phyloP scores from a whole-genome alignment of 2,888 invertebrate species.

The Cylloceria caligata region DNA sequence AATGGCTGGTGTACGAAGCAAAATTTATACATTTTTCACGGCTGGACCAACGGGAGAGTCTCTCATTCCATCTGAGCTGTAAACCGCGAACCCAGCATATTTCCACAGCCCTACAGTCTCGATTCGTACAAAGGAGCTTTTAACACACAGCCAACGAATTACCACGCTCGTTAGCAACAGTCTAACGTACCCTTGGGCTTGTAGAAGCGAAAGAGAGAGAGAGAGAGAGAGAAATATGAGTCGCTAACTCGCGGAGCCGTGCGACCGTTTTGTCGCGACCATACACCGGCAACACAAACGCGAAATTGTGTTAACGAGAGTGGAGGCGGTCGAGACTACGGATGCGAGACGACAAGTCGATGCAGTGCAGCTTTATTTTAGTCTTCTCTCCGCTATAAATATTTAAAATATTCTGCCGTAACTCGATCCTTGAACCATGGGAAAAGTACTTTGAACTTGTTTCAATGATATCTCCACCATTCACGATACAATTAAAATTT shows the following conservation, averaged over 20 bases:
- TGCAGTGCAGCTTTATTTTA: constrained; percentile 12
- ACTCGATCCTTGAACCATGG: constrained; percentile 4
- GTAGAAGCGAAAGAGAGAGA: constrained; percentile 28
- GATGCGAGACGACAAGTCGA: constrained; percentile 30
- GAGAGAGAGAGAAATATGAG: constrained; percentile 45
- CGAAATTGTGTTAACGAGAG: constrained; percentile 69
- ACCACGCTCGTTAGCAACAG: constrained; percentile 69
- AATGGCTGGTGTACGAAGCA: constrained; percentile 52
- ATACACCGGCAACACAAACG: constrained; percentile 37
- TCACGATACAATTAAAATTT: constrained; percentile 8
- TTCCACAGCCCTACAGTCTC: constrained; percentile 52
- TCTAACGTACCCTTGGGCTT: constrained; percentile 68
- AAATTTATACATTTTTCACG: constrained; percentile 64
- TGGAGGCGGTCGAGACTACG: constrained; percentile 38
- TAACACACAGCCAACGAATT: constrained; percentile 68
- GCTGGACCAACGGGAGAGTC: constrained; percentile 33
- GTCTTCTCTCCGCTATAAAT: constrained; percentile 44
- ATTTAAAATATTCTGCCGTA: constrained; percentile 47
- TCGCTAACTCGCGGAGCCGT: constrained; percentile 60
- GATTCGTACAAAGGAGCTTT: constrained; percentile 67
- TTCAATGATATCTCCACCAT: background rate
- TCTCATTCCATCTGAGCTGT: constrained; percentile 6
- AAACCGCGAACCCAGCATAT: constrained; percentile 36
- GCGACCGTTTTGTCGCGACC: constrained; percentile 51
- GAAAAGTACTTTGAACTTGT: constrained; percentile 15